Base-by-base conservation (phyloP, 37 sponge, comb jelly and placozoan genomes). In the Geodia barretti region DNA sequence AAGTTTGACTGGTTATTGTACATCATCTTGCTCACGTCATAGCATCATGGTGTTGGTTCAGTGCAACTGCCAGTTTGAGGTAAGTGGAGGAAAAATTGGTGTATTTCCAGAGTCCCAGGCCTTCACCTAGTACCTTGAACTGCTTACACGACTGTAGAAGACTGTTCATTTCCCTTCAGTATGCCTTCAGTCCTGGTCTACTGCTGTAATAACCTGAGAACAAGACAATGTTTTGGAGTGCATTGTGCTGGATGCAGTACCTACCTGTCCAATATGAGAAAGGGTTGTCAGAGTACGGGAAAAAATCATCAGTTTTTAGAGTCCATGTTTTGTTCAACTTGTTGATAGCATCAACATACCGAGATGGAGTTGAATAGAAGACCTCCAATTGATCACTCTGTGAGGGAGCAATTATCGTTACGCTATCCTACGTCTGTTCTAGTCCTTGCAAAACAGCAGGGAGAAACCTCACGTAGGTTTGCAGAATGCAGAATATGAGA, bases 21-120 rank as follows among this genome's bases (percentile, higher is more conserved):
- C 14, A 26, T 31, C 72, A 5, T 37, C 38, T 29, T 23, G 2
- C 89, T 83, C 77, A 88, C 86, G 87, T 84, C 37, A 98, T 92
- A 35, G 99, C 96, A 92, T 98, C 99, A 43, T 98, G 99, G 73
- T 98, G 99, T 43, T 98, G 99, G 0, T 80, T 82, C 37, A 98
- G 90, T 39, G 91, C 99, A 91, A 96, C 87, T 40, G 99, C 92
- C 66, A 30, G 66, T 19, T 28, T 65, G 19, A 28, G 31, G 5
- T 28, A 8, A 4, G 66, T 65, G 26, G 66, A 65, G 24, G 31
- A 23, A n/a, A 65, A 35, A 21, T 68, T 29, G 20, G 19, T 3
- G 2, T 2, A 68, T 23, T 30, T 68, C 20, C 33, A 33, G 33
- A 68, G 35, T 3, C 4, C 4, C 69, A 73, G 2, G 30, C 61